phyloP scores from a whole-genome alignment of 2,113 vertebrate species.

The Rana temporaria region DNA sequence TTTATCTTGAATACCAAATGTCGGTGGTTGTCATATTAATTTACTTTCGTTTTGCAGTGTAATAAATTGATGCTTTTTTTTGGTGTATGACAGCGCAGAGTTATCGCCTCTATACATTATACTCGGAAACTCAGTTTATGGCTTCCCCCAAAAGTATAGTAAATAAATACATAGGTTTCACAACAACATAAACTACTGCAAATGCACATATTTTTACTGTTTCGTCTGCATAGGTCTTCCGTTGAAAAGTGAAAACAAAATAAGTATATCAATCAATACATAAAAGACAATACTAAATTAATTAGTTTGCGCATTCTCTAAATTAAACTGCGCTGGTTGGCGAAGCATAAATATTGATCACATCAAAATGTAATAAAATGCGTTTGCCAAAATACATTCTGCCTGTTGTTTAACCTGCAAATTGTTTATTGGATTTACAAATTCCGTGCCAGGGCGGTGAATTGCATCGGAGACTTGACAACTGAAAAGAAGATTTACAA shows the following conservation, averaged over 20 bases:
- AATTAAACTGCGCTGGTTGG: not conserved
- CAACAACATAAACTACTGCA: not conserved
- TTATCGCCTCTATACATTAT: too few species aligned
- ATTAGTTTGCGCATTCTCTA: not conserved
- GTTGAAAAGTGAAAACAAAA: not conserved
- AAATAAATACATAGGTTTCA: too few species aligned
- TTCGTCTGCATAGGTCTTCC: conserved; percentile 4
- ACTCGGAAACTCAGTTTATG: too few species aligned
- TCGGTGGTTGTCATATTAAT: too few species aligned
- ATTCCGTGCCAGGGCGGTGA: not conserved
- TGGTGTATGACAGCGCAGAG: too few species aligned
- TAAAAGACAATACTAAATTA: not conserved
- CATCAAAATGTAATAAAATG: conserved; percentile 9
- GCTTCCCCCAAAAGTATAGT: not conserved
- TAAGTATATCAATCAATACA: too few species aligned
- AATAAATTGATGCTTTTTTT: too few species aligned
- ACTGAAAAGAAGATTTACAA: conserved; percentile 13
- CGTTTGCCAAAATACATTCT: conserved; percentile 6
- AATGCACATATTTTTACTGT: conserved; percentile 9
- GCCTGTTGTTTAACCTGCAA: conserved; percentile 16
- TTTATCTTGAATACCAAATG: too few species aligned
- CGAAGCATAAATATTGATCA: conserved; percentile 19
- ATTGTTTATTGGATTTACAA: conserved; percentile 18
- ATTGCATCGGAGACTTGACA: not conserved
- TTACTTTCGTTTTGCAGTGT: too few species aligned